phyloP scores from a whole-genome alignment of 2,888 invertebrate genomes.

The Pyrochroa serraticornis region DNA sequence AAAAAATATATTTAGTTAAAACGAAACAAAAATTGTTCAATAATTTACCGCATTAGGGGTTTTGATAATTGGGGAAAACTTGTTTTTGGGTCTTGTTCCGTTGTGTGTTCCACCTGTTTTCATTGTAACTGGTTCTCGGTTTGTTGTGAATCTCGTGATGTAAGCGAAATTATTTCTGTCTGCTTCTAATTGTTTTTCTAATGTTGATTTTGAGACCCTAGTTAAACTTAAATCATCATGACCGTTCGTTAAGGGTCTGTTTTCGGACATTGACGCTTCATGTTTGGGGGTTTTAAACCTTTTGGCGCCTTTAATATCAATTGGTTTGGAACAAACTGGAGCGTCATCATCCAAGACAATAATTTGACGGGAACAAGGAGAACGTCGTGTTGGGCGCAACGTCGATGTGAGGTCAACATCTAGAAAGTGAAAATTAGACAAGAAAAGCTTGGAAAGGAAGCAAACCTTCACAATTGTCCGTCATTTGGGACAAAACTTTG shows the following conservation, averaged over 20 bases:
- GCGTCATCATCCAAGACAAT: slow-evolving; percentile 30
- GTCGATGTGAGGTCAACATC: slow-evolving; percentile 31
- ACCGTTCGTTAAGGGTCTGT: slow-evolving; percentile 16
- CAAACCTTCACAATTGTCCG: slow-evolving; percentile 31
- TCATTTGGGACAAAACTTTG: slow-evolving; percentile 31
- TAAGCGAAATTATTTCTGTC: slow-evolving; percentile 39
- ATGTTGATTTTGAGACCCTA: slow-evolving; percentile 39
- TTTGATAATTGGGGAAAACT: slow-evolving; percentile 5
- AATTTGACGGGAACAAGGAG: slow-evolving; percentile 2
- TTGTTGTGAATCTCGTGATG: slow-evolving; percentile 29
- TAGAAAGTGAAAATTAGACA: slow-evolving; percentile 22
- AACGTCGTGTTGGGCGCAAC: background rate
- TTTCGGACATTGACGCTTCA: slow-evolving; percentile 35
- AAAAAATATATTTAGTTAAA: background rate
- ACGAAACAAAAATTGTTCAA: background rate
- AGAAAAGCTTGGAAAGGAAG: background rate
- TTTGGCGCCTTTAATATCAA: slow-evolving; percentile 16
- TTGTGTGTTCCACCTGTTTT: slow-evolving; percentile 1
- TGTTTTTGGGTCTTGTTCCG: slow-evolving; percentile 6
- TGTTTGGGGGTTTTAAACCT: slow-evolving; percentile 7
- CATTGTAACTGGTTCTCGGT: slow-evolving; percentile 5
- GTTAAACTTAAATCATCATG: slow-evolving; percentile 48
- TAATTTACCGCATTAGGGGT: slow-evolving; percentile 6
- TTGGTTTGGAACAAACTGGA: background rate
- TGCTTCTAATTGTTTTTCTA: slow-evolving; percentile 39